Conservation (phyloP, 2,113 vertebrate genomes). For the Cnemophilus loriae region DNA sequence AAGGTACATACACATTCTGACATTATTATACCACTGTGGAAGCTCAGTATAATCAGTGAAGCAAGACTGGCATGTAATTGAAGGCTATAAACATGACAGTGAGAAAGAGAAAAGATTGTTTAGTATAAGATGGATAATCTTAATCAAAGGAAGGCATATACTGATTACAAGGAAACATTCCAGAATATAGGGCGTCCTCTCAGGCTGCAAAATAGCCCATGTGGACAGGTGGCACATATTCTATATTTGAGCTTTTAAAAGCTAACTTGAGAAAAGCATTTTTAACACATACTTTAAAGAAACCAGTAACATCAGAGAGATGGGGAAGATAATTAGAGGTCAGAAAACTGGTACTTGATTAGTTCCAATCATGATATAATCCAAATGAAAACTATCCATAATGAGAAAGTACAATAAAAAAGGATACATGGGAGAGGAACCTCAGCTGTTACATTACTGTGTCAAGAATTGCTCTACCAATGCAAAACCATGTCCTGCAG, state of each 20-base stretch:
- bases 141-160: neutral
- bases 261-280: neutral
- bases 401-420: neutral
- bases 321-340: neutral
- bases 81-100: neutral
- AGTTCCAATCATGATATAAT: neutral
- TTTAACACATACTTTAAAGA: neutral
- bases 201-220: neutral
- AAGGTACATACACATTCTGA: neutral
- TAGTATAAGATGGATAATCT: neutral
- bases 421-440: neutral
- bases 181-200: neutral
- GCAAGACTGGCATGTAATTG: neutral
- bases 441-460: neutral
- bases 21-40: neutral
- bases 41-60: neutral
- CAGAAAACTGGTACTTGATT: neutral
- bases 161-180: neutral
- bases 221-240: neutral
- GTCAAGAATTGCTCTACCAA: neutral
- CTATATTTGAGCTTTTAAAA: neutral
- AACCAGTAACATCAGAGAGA: neutral
- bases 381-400: neutral
- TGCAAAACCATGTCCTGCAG: accelerated
- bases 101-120: neutral